Evolutionary conservation across 2,113 vertebrate genomes (phyloP).

Genomic region (Mus musculus): GRCm39 chr8:13132501-13133000

Average conservation of each 20-base stretch:
- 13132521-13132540: neutral
- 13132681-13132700: neutral
- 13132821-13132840: neutral
- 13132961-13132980: neutral
- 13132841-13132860: neutral
- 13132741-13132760: neutral
- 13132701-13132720: neutral
- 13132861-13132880: neutral
- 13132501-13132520: neutral
- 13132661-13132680: neutral
- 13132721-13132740: neutral
- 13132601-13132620: neutral
- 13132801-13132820: neutral
- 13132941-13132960: neutral
- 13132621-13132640: neutral
- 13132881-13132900: neutral
- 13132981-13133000: neutral
- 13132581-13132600: neutral
- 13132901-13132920: neutral
- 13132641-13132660: neutral
- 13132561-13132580: neutral
- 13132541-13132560: neutral
- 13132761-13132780: neutral
- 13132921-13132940: neutral
- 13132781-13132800: neutral